Conservation (phyloP, 2,797 vertebrate genomes). For the Diplodus puntazzo region DNA sequence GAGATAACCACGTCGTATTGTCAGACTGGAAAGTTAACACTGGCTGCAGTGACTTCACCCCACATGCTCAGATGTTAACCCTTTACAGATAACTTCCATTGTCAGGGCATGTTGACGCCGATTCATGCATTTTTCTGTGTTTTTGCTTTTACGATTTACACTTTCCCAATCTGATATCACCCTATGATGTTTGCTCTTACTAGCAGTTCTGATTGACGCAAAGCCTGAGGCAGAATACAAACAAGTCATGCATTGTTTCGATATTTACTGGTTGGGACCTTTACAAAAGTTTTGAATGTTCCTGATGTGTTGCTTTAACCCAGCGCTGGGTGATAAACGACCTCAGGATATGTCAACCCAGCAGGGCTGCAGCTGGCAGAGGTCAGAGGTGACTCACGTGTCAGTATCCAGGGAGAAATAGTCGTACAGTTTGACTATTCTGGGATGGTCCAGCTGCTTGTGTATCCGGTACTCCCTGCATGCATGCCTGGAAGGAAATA, state of each 20-base stretch:
- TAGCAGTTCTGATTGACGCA: constrained; percentile 4
- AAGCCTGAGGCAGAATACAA: constrained; percentile 6
- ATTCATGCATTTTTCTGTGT: constrained; percentile 35
- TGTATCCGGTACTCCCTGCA: constrained; percentile 99
- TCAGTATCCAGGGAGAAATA: constrained; percentile 99
- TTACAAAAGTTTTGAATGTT: neutral
- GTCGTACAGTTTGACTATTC: constrained; percentile 99
- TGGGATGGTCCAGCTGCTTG: constrained; percentile 99
- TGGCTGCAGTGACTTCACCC: neutral
- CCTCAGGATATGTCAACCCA: constrained; percentile 29
- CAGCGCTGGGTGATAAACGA: constrained; percentile 1
- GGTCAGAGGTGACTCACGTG: constrained; percentile 91
- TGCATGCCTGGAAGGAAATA: constrained; percentile 90
- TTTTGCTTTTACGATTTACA: constrained; percentile 24
- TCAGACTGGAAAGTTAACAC: neutral
- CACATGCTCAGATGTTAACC: constrained; percentile 1
- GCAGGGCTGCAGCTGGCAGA: constrained; percentile 51
- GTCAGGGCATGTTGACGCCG: constrained; percentile 35
- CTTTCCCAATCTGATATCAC: constrained; percentile 25
- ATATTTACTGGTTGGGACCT: neutral
- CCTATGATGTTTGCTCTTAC: constrained; percentile 20
- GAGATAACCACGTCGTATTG: neutral
- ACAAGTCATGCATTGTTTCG: constrained; percentile 5
- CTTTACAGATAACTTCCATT: constrained; percentile 20
- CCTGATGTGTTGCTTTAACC: constrained; percentile 10